Conservation (phyloP, 2,888 invertebrate species). For the Antheraea assamensis region DNA sequence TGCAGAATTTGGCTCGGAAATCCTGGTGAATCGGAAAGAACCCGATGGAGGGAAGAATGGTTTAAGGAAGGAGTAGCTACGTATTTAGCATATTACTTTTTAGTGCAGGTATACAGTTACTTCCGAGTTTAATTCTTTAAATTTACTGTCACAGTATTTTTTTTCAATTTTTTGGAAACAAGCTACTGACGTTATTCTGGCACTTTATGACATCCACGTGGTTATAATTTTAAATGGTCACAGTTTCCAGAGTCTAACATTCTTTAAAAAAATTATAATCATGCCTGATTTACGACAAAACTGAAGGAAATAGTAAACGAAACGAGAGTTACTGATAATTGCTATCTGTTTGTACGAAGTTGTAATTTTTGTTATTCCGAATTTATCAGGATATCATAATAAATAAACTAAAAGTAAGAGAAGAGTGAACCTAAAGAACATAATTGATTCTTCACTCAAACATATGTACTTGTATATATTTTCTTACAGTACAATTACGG, state of each 20-base stretch:
- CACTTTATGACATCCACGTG: not conserved
- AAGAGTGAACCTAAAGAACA: too few relatives aligned
- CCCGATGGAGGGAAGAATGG: slow-evolving; percentile 74
- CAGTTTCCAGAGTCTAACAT: not conserved
- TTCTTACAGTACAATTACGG: slow-evolving; percentile 57
- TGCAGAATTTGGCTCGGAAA: slow-evolving; percentile 72
- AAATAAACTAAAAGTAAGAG: too few relatives aligned
- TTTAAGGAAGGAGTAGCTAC: slow-evolving; percentile 76
- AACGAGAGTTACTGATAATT: not conserved
- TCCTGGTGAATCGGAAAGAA: slow-evolving; percentile 62
- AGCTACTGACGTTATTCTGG: not conserved
- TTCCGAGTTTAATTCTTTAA: too few relatives aligned
- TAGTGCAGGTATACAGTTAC: slow-evolving; percentile 55
- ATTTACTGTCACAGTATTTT: too few relatives aligned
- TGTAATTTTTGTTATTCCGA: not conserved
- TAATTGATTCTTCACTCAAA: too few relatives aligned
- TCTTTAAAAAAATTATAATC: not conserved
- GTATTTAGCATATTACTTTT: slow-evolving; percentile 66
- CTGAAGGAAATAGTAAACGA: not conserved
- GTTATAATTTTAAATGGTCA: not conserved
- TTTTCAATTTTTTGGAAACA: not conserved
- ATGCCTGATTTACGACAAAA: not conserved
- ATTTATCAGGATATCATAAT: too few relatives aligned
- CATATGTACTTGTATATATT: not conserved
- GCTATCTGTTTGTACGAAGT: not conserved